These are phyloP conservation scores for Slavum lentiscoides DNA, from an alignment of 2,888 invertebrate genomes.

Conservation along the genomic window DNA sequence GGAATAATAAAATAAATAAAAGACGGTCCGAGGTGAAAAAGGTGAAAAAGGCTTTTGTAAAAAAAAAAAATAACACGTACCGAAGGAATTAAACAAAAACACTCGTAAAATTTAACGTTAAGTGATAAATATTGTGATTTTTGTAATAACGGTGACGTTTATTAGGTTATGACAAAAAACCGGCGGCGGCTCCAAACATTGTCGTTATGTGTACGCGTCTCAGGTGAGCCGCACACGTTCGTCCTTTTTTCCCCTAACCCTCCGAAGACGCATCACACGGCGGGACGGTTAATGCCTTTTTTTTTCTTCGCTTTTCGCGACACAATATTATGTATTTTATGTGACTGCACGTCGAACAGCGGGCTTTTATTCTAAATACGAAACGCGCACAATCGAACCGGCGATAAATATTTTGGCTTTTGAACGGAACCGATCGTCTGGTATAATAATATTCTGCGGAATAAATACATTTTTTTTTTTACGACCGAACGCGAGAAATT, in stretches of 20 bases:
- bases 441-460: too few species aligned
- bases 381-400: background rate
- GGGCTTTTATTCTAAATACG: background rate
- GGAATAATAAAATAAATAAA: constrained; percentile 13
- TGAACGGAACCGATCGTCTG: constrained; percentile 19
- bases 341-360: background rate
- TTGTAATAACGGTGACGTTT: constrained; percentile 42
- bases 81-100: constrained; percentile 37
- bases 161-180: constrained; percentile 36
- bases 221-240: constrained; percentile 5
- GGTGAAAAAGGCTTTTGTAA: constrained; percentile 24
- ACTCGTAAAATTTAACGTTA: constrained; percentile 53
- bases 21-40: background rate
- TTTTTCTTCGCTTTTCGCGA: background rate
- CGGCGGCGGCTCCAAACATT: constrained; percentile 19
- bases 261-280: background rate
- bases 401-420: constrained; percentile 50
- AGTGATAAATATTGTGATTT: constrained; percentile 53
- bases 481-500: background rate
- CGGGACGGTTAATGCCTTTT: background rate
- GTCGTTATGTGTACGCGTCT: constrained; percentile 23
- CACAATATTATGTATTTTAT: background rate
- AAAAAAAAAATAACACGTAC: constrained; percentile 32
- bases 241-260: too few species aligned
- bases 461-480: background rate